These are phyloP conservation scores for Rambutsinella grinnellia DNA, from an alignment of 2,888 invertebrate species.

Conservation along the genomic window DNA sequence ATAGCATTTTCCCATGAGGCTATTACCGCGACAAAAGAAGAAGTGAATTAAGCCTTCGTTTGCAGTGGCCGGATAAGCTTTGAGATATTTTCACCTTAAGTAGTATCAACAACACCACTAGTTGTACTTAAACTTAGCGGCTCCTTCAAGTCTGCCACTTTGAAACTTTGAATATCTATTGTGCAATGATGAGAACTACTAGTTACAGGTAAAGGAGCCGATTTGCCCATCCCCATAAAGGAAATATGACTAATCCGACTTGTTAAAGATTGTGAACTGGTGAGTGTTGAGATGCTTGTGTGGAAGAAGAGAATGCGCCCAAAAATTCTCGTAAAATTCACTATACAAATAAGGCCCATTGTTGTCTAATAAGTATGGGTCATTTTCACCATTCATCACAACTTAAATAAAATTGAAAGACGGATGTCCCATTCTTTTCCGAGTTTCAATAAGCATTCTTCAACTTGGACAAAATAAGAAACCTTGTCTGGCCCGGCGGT, in stretches of 20 bases:
- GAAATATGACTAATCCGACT: conserved; percentile 8
- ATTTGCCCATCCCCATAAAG: neutral
- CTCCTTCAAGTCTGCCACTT: conserved; percentile 44
- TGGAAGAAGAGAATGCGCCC: neutral
- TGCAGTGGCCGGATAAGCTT: neutral
- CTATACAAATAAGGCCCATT: neutral
- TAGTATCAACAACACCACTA: conserved; percentile 4
- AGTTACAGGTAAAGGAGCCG: neutral
- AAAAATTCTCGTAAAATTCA: neutral
- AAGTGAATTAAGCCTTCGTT: neutral
- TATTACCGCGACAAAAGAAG: neutral
- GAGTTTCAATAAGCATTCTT: neutral
- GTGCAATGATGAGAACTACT: neutral
- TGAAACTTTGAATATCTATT: neutral
- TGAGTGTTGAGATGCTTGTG: neutral
- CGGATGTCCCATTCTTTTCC: neutral
- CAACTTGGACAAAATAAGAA: neutral
- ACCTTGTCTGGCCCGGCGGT: neutral
- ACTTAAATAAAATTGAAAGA: neutral
- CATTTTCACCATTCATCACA: neutral
- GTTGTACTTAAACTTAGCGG: conserved; percentile 22
- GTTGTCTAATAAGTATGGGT: neutral
- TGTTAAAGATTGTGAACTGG: conserved; percentile 9
- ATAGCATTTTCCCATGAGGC: neutral
- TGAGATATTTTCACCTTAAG: neutral